phyloP scores from a whole-genome alignment of 2,113 vertebrate genomes.

The Pseudolaguvia tuberculata region DNA sequence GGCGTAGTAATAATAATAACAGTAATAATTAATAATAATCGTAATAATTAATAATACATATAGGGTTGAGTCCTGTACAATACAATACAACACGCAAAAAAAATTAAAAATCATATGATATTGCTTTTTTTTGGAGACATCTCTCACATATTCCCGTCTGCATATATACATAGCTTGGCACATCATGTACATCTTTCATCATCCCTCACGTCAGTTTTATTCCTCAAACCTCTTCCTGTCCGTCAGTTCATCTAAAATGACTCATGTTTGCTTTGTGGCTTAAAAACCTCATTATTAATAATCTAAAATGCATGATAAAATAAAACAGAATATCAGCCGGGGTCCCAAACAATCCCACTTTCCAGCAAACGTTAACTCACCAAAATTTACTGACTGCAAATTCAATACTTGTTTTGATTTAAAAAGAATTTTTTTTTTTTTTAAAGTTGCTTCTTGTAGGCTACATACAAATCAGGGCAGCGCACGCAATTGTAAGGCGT shows the following conservation, averaged over 20 bases:
- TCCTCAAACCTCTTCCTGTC: slow-evolving; percentile 19
- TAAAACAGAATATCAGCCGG: slow-evolving; percentile 42
- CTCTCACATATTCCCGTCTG: slow-evolving; percentile 69
- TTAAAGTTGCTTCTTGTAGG: slow-evolving; percentile 61
- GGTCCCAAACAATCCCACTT: too few relatives aligned
- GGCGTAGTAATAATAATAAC: slow-evolving; percentile 55
- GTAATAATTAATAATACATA: slow-evolving; percentile 74
- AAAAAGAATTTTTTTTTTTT: slow-evolving; percentile 25
- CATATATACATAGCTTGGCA: slow-evolving; percentile 77
- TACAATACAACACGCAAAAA: slow-evolving; percentile 75
- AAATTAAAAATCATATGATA: slow-evolving; percentile 64
- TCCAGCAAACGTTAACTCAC: slow-evolving; percentile 67
- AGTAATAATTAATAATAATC: slow-evolving; percentile 60
- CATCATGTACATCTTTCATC: slow-evolving; percentile 66
- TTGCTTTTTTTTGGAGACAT: slow-evolving; percentile 74
- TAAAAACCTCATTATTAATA: slow-evolving; percentile 56
- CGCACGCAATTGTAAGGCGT: slow-evolving; percentile 66
- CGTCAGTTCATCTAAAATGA: slow-evolving; percentile 59
- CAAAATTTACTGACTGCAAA: slow-evolving; percentile 67
- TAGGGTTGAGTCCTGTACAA: slow-evolving; percentile 77
- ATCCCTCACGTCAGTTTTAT: slow-evolving; percentile 35
- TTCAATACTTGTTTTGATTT: slow-evolving; percentile 67
- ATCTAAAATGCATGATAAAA: slow-evolving; percentile 19
- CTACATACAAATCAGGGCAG: slow-evolving; percentile 53
- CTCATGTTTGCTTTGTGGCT: slow-evolving; percentile 51